Conservation (phyloP, 2,888 invertebrate genomes). For the Pterobdella sp. region DNA sequence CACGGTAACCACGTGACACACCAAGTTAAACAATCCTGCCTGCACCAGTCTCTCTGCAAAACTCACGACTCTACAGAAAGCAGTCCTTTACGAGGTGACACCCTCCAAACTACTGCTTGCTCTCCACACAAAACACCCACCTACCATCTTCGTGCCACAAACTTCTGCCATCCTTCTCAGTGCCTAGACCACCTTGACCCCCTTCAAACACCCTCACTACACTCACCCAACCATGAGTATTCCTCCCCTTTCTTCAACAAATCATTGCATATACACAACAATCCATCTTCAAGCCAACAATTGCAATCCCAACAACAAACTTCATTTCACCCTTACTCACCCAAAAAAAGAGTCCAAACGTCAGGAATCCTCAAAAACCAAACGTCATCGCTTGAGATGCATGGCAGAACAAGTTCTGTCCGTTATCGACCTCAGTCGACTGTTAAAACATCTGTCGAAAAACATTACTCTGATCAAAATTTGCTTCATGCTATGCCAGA, state of each 20-base stretch:
- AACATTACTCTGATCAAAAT: too few relatives aligned
- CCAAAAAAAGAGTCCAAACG: neutral
- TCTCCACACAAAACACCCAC: neutral
- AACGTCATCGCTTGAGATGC: neutral
- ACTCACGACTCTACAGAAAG: neutral
- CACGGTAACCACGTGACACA: neutral
- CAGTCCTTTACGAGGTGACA: neutral
- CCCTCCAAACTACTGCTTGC: neutral
- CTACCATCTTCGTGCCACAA: neutral
- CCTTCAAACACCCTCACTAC: too few relatives aligned
- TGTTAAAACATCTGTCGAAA: too few relatives aligned
- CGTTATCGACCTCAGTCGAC: too few relatives aligned
- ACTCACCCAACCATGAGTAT: too few relatives aligned
- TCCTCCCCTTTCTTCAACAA: neutral
- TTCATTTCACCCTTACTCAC: neutral
- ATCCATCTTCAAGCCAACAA: neutral
- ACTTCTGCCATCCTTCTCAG: neutral
- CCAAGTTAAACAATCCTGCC: neutral
- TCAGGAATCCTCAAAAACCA: neutral
- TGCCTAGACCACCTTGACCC: neutral
- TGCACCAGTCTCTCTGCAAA: neutral
- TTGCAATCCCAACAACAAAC: neutral
- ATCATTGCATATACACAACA: neutral
- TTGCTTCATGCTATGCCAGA: too few relatives aligned
- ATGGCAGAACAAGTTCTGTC: neutral